Evolutionary conservation across 1,140 invertebrate species (phyloP), one percentile per base, ranked within the genome.

Genomic region (Nasonia longicornis): DNA sequence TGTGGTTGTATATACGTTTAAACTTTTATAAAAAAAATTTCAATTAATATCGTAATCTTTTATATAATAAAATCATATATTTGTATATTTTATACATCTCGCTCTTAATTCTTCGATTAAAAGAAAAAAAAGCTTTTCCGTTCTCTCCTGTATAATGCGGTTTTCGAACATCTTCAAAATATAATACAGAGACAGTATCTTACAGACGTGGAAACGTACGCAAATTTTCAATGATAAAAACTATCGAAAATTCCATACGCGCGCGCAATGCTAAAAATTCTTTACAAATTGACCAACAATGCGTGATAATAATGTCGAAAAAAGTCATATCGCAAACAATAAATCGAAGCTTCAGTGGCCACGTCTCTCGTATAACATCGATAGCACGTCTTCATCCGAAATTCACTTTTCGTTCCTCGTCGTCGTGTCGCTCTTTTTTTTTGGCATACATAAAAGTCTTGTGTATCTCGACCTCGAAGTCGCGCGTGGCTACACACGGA

Each of bases 371-470:
- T 35, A 1, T 22, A 74, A 74, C n/a, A 63, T 74, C 31, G 52
- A 74, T 74, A 14, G 48, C n/a, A 35, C 31, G 31, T 35, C 6
- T 31, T 11, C 58, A 74, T 26, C 14, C 7, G 31, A 52, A 58
- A 63, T n/a, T 58, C 52, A 58, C 16, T 58, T 58, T 58, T n/a
- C 52, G 20, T 58, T n/a, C 52, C 52, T 58, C 6, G 14, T 16
- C 31, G 31, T 58, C 16, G 2, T 14, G 2, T 58, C 7, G 2
- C 20, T 58, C 16, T n/a, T 35, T 58, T 35, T 52, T 74, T 74
- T 63, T 63, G 48, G 48, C 63, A 74, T 20, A 35, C 29, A 35
- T 74, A 35, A 74, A 74, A 35, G 52, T 26, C 45, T 73, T 52
- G 8, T 73, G 31, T 35, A 22, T 14, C 20, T n/a, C 52, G 52